phyloP scores from a whole-genome alignment of 2,797 vertebrate species.

The Hippopotamyrus pictus region DNA sequence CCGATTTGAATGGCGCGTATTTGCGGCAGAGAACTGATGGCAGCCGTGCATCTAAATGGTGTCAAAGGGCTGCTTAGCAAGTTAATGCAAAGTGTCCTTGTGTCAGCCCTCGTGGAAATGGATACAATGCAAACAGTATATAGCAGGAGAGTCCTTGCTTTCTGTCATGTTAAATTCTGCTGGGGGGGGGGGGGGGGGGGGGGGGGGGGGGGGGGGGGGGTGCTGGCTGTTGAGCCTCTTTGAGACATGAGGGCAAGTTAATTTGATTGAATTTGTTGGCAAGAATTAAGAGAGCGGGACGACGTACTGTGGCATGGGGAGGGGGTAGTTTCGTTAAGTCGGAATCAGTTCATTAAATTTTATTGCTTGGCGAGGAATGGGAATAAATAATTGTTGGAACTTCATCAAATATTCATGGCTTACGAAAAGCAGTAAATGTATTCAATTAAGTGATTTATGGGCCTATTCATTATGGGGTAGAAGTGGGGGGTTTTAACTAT shows the following conservation, averaged over 20 bases:
- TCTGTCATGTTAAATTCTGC: slow-evolving; percentile 79
- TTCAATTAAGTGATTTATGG: slow-evolving; percentile 87
- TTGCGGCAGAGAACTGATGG: slow-evolving; percentile 76
- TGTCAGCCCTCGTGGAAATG: slow-evolving; percentile 78
- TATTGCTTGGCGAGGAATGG: slow-evolving; percentile 97
- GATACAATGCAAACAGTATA: slow-evolving; percentile 83
- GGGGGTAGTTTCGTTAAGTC: slow-evolving; percentile 85
- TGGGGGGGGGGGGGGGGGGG: slow-evolving; percentile 64
- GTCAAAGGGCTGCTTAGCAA: slow-evolving; percentile 79
- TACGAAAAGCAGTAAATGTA: slow-evolving; percentile 98
- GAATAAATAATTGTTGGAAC: slow-evolving; percentile 96
- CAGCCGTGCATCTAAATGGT: slow-evolving; percentile 77
- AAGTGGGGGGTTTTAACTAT: slow-evolving; percentile 67
- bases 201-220: slow-evolving; percentile 65
- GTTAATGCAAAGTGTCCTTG: slow-evolving; percentile 83
- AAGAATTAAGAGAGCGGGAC: slow-evolving; percentile 84
- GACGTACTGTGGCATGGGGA: slow-evolving; percentile 78
- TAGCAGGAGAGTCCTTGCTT: slow-evolving; percentile 73
- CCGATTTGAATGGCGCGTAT: slow-evolving; percentile 81
- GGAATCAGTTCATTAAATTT: slow-evolving; percentile 99
- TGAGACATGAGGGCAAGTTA: slow-evolving; percentile 90
- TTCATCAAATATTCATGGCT: slow-evolving; percentile 99
- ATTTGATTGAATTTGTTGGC: slow-evolving; percentile 98
- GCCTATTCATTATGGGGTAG: slow-evolving; percentile 60
- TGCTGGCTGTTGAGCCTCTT: slow-evolving; percentile 44